A percentile compares a stretch with the other conserved stretches of the same genome.
phyloP scores from a whole-genome alignment of 2,113 vertebrate genomes.

The Taxidea taxus region DNA sequence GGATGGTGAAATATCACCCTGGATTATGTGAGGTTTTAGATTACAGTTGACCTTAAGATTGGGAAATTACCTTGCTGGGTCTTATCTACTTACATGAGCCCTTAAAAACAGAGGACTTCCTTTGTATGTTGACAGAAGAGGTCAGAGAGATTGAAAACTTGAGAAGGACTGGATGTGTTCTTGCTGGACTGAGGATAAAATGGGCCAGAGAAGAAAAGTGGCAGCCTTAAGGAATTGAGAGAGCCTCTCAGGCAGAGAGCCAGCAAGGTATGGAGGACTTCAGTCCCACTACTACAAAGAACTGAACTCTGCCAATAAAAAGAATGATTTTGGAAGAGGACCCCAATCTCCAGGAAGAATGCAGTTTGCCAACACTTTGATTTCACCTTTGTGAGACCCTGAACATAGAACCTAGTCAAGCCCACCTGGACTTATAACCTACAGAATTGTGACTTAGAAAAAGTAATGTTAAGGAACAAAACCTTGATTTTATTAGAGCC shows the following conservation, averaged over 20 bases:
- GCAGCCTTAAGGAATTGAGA: neutral
- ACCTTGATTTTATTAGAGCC: neutral
- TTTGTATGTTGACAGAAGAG: neutral
- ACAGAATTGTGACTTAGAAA: neutral
- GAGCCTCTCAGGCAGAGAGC: neutral
- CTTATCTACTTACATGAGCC: neutral
- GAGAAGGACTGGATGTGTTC: accelerated
- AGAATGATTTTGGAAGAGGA: neutral
- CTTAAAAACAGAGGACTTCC: neutral
- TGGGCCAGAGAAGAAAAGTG: neutral
- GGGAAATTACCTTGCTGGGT: neutral
- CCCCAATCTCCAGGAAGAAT: neutral
- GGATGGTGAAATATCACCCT: neutral
- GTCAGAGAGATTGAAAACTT: neutral
- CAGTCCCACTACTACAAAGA: accelerated
- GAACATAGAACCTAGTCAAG: neutral
- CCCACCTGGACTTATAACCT: neutral
- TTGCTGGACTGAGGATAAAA: neutral
- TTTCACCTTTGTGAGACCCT: neutral
- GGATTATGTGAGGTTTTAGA: neutral
- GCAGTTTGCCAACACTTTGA: neutral
- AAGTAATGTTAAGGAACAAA: neutral
- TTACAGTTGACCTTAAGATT: neutral
- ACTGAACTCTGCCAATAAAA: neutral
- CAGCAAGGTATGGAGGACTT: neutral